phyloP scores from a whole-genome alignment of 2,797 vertebrate genomes.

The Aphelocoma californica region DNA sequence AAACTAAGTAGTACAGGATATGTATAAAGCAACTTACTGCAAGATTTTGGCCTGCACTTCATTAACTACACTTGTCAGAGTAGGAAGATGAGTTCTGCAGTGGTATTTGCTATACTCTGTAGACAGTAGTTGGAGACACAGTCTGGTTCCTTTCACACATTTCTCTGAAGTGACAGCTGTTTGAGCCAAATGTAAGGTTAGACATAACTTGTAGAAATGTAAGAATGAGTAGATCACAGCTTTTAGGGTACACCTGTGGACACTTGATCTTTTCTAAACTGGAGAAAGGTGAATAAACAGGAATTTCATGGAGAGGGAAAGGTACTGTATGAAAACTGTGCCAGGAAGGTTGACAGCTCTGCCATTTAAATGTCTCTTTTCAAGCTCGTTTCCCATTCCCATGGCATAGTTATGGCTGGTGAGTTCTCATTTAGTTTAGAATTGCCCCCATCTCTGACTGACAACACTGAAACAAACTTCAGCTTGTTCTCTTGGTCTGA shows the following conservation, averaged over 20 bases:
- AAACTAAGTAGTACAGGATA: constrained; percentile 19
- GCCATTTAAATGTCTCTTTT: neutral
- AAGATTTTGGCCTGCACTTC: constrained; percentile 33
- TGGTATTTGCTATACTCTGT: constrained; percentile 36
- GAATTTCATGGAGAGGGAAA: neutral
- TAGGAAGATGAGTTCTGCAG: constrained; percentile 18
- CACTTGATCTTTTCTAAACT: constrained; percentile 37
- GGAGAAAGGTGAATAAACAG: neutral
- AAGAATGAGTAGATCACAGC: neutral
- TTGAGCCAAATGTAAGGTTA: constrained; percentile 9
- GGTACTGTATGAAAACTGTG: neutral
- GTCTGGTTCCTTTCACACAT: neutral
- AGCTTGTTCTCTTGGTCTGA: neutral
- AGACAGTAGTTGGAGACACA: constrained; percentile 23
- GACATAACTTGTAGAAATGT: neutral
- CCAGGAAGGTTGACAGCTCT: neutral
- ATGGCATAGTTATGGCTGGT: neutral
- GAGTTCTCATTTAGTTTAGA: neutral
- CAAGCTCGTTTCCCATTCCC: neutral
- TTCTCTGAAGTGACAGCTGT: neutral
- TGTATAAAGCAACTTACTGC: constrained; percentile 12
- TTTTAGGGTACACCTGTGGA: neutral
- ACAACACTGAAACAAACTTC: neutral
- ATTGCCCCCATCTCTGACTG: neutral
- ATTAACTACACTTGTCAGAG: neutral